A percentile compares a stretch with the other conserved stretches of the same genome.
These are phyloP conservation scores for human (Homo sapiens) DNA, from an alignment of 2,113 vertebrate genomes.

Conservation along the genomic window GRCh38 chr6:63397001-63397500, in stretches of 20 bases:
- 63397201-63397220: background rate
- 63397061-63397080: constrained; percentile 87
- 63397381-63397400: background rate
- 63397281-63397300: background rate
- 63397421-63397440: background rate
- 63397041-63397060: constrained; percentile 49
- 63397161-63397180: background rate
- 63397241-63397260: background rate
- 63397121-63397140: background rate
- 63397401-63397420: background rate
- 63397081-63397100: constrained; percentile 85
- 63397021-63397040: fast-evolving
- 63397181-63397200: background rate
- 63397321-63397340: background rate
- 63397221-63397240: background rate
- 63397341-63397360: background rate
- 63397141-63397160: background rate
- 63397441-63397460: background rate
- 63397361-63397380: background rate
- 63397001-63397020: background rate
- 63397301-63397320: background rate
- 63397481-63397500: too few relatives aligned
- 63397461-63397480: background rate
- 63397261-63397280: background rate
- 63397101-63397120: constrained; percentile 85